phyloP scores from a whole-genome alignment of 2,797 vertebrate species.

The Bradypus variegatus region DNA sequence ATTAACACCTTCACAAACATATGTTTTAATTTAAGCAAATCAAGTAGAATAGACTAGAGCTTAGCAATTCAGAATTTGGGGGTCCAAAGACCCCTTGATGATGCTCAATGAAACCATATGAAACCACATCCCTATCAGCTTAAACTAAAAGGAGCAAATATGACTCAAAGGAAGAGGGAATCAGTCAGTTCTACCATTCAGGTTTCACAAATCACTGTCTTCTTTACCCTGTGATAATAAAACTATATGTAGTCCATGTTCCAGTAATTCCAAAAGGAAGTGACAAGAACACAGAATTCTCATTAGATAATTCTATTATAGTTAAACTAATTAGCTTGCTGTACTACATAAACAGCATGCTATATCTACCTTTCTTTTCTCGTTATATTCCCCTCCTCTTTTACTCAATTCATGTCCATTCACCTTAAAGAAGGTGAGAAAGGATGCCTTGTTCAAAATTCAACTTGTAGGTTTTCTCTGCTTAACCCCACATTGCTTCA shows the following conservation, averaged over 20 bases:
- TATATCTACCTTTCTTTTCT: background rate
- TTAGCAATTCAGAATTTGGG: constrained; percentile 1
- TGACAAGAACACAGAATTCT: constrained; percentile 14
- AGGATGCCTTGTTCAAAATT: background rate
- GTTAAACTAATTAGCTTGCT: constrained; percentile 9
- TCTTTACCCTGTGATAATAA: constrained; percentile 22
- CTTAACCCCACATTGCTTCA: background rate
- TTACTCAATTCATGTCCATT: background rate
- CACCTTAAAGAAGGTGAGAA: background rate
- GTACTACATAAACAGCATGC: background rate
- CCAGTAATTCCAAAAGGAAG: constrained; percentile 16
- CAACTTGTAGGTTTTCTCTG: background rate
- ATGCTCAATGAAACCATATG: background rate
- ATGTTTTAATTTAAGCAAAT: background rate
- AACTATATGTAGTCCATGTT: background rate
- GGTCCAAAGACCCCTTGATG: background rate
- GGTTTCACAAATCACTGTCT: constrained; percentile 2
- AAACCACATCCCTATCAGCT: background rate
- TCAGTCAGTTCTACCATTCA: background rate
- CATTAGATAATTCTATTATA: background rate
- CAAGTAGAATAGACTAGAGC: background rate
- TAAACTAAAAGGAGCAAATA: constrained; percentile 28
- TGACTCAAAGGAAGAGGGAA: background rate
- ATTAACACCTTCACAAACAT: background rate
- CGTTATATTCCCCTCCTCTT: background rate